phyloP scores from a whole-genome alignment of 2,113 vertebrate genomes.

The Dermatemys mawii region DNA sequence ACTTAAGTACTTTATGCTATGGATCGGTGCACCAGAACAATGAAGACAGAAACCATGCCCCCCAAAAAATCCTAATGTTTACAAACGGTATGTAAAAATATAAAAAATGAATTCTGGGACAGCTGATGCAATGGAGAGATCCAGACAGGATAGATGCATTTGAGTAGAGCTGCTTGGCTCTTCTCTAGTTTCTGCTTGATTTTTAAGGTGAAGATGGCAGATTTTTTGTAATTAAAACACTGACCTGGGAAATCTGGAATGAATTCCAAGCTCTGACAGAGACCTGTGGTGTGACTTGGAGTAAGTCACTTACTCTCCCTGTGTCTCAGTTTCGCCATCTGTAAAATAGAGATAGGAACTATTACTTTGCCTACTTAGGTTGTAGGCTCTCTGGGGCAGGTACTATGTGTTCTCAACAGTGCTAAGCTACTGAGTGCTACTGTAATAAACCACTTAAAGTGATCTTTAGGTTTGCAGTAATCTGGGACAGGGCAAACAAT shows the following conservation, averaged over 20 bases:
- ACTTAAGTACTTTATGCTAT: background rate
- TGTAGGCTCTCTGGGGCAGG: background rate
- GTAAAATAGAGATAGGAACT: background rate
- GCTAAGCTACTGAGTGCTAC: fast-evolving
- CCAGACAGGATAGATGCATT: background rate
- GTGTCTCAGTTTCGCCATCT: background rate
- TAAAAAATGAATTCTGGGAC: background rate
- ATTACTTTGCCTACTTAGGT: background rate
- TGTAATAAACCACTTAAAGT: background rate
- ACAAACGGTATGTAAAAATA: background rate
- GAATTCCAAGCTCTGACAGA: background rate
- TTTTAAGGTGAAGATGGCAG: background rate
- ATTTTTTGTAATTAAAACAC: background rate
- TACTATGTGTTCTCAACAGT: background rate
- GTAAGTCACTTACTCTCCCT: background rate
- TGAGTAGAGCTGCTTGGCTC: background rate
- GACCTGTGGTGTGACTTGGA: background rate
- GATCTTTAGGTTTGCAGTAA: background rate
- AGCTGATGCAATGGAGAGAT: background rate
- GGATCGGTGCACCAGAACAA: background rate
- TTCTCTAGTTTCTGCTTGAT: background rate
- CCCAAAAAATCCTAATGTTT: background rate
- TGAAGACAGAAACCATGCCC: background rate
- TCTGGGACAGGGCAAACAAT: background rate
- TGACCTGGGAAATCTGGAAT: background rate